Base-by-base conservation (phyloP, 2,888 invertebrate genomes). In the Tromatobia lineatoria region DNA sequence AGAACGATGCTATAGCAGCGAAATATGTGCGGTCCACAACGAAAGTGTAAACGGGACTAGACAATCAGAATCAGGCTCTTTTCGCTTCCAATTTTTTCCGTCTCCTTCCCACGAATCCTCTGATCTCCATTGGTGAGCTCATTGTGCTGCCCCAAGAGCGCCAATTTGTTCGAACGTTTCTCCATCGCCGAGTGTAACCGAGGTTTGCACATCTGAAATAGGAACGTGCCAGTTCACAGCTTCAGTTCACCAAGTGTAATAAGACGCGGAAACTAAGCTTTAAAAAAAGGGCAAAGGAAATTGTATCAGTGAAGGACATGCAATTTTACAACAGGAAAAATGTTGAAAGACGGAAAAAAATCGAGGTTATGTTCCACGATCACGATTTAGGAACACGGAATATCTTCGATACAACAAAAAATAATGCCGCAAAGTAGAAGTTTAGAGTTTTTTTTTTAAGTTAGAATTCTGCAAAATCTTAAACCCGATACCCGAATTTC, bases 1-100 rank as follows among this genome's bases (percentile, higher is more conserved):
- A 20, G n/a, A 74, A 29, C 47, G 20, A 61, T 20, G 29, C 34
- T 25, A 25, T 18, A 50, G 52, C n/a, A 45, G 15, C 7, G 20
- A 38, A 6, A 34, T 42, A 45, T 18, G 59, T 23, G 25, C 6
- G 29, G 38, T 18, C 64, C 52, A 50, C 47, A 54, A 52, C 52
- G 20, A 34, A 73, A 61, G 75, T 73, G 70, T 59, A 83, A 83
- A 80, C 77, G 76, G 66, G 23, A 77, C 45, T 73, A 71, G 80
- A 83, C 83, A 83, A 83, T 83, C 83, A 83, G 83, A 54, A 80
- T 61, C 61, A 66, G 66, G 59, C 57, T 54, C 61, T 64, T 73
- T 38, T 74, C 50, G 67, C 74, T 80, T 61, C 57, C 47, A 15
- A 45, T n/a, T 57, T 61, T 75, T 71, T n/a, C 74, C 15, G 20